Percentiles rank a stretch among this genome's conserved stretches.
phyloP scores from a whole-genome alignment of 2,888 invertebrate species.

The Drosophila silvestris region DNA sequence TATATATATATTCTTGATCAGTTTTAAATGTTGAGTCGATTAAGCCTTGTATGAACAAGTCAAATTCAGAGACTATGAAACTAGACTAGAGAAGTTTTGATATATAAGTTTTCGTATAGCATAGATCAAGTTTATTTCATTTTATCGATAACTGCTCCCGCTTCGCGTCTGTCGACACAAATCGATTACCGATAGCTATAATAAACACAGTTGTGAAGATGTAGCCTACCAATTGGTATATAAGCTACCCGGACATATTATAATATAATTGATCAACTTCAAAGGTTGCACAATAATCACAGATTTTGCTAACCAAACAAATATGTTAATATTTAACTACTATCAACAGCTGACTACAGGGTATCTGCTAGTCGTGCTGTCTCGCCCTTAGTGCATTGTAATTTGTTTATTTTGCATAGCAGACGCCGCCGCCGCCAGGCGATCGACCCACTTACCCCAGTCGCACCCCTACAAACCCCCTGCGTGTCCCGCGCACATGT shows the following conservation, averaged over 20 bases:
- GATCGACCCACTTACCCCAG: conserved; percentile 55
- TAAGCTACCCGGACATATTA: neutral
- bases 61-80: too few relatives aligned
- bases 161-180: neutral
- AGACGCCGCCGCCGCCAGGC: conserved; percentile 22
- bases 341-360: neutral
- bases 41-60: too few relatives aligned
- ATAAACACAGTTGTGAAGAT: neutral
- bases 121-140: neutral
- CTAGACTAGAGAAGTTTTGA: neutral
- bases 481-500: neutral
- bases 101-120: rapidly evolving
- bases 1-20: neutral
- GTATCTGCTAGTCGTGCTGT: neutral
- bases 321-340: neutral
- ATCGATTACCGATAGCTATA: neutral
- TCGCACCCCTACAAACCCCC: conserved; percentile 3
- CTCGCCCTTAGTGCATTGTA: neutral
- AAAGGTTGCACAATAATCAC: neutral
- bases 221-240: neutral
- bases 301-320: neutral
- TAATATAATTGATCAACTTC: neutral
- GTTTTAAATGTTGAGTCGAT: neutral
- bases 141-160: neutral
- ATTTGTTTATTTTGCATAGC: conserved; percentile 29